These are phyloP conservation scores for Lamellibrachia luymesi DNA, from an alignment of 1,140 invertebrate species.

Conservation along the genomic window DNA sequence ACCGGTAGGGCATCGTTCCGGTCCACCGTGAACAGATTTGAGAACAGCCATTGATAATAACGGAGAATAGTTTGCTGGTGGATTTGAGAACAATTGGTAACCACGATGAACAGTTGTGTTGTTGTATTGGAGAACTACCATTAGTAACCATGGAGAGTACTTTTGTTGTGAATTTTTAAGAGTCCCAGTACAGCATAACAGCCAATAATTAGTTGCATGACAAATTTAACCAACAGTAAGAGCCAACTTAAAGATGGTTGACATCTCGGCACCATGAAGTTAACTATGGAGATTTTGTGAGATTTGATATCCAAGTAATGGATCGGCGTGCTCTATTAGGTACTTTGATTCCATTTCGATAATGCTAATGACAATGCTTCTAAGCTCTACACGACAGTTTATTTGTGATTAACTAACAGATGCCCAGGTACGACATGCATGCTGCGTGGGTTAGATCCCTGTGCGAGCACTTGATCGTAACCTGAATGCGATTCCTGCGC, in stretches of 20 bases:
- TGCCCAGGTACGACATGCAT: neutral
- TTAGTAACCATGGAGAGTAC: no score
- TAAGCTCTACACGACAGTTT: neutral
- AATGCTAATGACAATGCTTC: neutral
- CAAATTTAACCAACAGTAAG: neutral
- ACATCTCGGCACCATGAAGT: neutral
- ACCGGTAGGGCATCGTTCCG: no score
- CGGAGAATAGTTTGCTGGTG: no score
- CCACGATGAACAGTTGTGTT: neutral
- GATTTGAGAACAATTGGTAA: no score
- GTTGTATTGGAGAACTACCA: neutral
- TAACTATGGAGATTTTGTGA: neutral
- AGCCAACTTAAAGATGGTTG: neutral
- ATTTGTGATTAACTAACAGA: neutral
- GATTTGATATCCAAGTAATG: neutral
- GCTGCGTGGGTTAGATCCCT: no score
- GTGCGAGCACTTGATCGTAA: neutral
- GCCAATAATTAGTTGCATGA: neutral
- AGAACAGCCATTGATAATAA: no score
- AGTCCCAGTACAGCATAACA: no score
- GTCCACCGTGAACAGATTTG: no score
- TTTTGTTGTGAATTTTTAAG: neutral
- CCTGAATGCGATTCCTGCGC: neutral
- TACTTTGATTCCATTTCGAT: neutral
- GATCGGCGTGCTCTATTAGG: neutral